phyloP scores from a whole-genome alignment of 1,140 invertebrate genomes.

The Pseudomyrmex sp. region DNA sequence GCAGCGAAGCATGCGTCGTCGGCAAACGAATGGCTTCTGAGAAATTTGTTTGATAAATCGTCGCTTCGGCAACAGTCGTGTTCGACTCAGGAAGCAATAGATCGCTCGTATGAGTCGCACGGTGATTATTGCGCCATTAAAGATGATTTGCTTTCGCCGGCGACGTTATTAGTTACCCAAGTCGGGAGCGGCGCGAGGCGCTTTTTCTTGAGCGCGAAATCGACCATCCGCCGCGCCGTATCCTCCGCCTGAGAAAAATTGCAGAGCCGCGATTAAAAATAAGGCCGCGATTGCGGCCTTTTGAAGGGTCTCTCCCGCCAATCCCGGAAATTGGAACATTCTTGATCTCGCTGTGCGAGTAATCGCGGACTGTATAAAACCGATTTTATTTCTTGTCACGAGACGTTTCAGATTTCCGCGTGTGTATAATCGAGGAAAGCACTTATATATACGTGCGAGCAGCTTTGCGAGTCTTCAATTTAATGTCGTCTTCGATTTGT shows the following conservation, averaged over 20 bases:
- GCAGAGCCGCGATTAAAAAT: background rate
- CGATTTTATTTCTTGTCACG: background rate
- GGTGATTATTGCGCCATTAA: constrained; percentile 68
- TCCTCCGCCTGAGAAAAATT: constrained; percentile 12
- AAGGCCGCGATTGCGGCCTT: constrained; percentile 4
- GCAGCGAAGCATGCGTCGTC: constrained; percentile 46
- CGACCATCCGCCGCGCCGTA: background rate
- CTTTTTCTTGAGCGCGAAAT: constrained; percentile 47
- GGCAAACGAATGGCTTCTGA: constrained; percentile 36
- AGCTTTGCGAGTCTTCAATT: no score
- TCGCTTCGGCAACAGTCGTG: constrained; percentile 44
- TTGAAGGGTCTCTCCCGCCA: background rate
- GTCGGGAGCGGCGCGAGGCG: constrained; percentile 31
- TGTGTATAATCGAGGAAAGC: constrained; percentile 4
- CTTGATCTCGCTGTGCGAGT: background rate
- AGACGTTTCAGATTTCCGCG: background rate
- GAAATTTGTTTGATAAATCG: constrained; percentile 61
- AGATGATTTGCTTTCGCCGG: constrained; percentile 65
- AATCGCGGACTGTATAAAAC: background rate
- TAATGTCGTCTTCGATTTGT: no score
- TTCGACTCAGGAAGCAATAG: constrained; percentile 42
- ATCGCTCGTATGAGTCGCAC: constrained; percentile 22
- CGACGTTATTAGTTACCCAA: constrained; percentile 52
- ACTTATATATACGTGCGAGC: no score
- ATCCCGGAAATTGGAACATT: background rate